These are phyloP conservation scores for Phymorhynchus buccinoides DNA, from an alignment of 1,140 invertebrate species.

Conservation along the genomic window DNA sequence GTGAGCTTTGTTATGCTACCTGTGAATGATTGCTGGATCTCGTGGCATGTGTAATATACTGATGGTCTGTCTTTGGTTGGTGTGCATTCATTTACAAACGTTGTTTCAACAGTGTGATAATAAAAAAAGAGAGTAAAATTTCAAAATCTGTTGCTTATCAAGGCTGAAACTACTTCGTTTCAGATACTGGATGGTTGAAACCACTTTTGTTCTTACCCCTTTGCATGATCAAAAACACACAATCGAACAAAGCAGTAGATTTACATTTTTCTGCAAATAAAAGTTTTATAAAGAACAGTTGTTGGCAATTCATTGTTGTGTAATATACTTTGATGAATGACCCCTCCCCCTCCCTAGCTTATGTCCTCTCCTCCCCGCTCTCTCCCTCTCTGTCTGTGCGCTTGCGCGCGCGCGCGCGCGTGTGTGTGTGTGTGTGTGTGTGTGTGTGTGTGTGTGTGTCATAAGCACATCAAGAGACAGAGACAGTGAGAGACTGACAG, in stretches of 20 bases:
- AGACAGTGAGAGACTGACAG: slow-evolving; percentile 32
- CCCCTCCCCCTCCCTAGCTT: too few relatives aligned
- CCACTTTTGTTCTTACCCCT: neutral
- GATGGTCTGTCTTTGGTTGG: neutral
- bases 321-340: too few relatives aligned
- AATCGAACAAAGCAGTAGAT: neutral
- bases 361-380: too few relatives aligned
- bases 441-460: neutral
- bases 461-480: slow-evolving; percentile 2
- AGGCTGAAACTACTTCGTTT: too few relatives aligned
- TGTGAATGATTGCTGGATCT: slow-evolving; percentile 25
- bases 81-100: neutral
- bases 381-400: neutral
- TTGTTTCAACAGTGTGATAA: slow-evolving; percentile 7
- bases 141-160: neutral
- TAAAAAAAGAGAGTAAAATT: neutral
- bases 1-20: neutral
- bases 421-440: neutral
- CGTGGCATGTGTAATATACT: slow-evolving; percentile 25
- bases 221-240: neutral
- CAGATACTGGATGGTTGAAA: neutral
- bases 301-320: neutral
- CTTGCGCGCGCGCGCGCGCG: neutral
- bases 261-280: slow-evolving; percentile 25
- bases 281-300: neutral